Evolutionary conservation across 2,888 invertebrate genomes (phyloP).

Genomic region (Nowickia ferox): DNA sequence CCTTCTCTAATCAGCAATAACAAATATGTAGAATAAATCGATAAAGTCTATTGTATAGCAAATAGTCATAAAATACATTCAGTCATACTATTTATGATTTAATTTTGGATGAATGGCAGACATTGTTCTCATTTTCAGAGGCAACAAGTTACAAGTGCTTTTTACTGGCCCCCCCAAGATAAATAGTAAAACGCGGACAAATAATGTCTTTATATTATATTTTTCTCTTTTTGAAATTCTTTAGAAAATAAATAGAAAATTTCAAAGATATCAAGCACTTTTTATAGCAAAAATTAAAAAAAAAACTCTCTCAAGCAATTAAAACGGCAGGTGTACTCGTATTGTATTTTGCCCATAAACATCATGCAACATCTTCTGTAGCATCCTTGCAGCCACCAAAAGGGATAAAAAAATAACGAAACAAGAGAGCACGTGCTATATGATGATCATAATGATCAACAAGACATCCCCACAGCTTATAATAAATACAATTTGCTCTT

Average conservation of each 20-base stretch:
- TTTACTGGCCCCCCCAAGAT: neutral
- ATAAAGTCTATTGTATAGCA: slow-evolving; percentile 3
- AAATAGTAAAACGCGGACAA: slow-evolving; percentile 17
- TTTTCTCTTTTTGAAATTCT: neutral
- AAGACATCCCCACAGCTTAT: slow-evolving; percentile 13
- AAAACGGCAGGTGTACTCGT: slow-evolving; percentile 50
- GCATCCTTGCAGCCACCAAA: slow-evolving; percentile 50
- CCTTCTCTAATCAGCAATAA: neutral
- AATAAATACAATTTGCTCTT: slow-evolving; percentile 36
- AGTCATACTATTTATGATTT: slow-evolving; percentile 17
- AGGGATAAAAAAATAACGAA: neutral
- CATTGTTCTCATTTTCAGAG: slow-evolving; percentile 36
- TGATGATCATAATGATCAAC: slow-evolving; percentile 29
- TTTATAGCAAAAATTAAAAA: neutral
- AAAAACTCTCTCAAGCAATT: neutral
- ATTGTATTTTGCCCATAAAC: slow-evolving; percentile 1
- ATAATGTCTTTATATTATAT: neutral
- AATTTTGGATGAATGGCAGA: slow-evolving; percentile 42
- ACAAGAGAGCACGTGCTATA: slow-evolving; percentile 56
- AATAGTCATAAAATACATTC: neutral
- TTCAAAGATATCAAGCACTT: neutral
- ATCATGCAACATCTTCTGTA: slow-evolving; percentile 42
- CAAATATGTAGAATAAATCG: slow-evolving; percentile 9
- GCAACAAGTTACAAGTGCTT: slow-evolving; percentile 39
- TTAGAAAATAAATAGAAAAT: slow-evolving; percentile 7